A percentile compares a stretch with the other conserved stretches of the same genome.
Evolutionary conservation across 2,113 vertebrate genomes (phyloP).

Genomic region (Diadophis punctatus): DNA sequence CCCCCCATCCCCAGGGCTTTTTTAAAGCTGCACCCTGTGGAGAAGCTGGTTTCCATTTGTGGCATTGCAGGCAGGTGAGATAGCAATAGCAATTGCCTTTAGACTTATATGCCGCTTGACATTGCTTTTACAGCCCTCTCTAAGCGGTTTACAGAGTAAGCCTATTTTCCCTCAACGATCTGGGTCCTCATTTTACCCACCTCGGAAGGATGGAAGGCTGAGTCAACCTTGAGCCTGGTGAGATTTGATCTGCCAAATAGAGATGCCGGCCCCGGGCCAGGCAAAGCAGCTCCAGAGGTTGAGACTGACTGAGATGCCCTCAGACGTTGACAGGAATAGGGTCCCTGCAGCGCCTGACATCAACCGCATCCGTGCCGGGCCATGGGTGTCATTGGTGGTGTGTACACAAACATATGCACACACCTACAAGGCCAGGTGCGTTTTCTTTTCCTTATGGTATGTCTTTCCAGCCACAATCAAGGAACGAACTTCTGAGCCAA

Average conservation of each 20-base stretch:
- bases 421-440: background rate
- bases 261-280: background rate
- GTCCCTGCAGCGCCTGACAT: background rate
- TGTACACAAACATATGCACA: background rate
- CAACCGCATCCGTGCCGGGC: background rate
- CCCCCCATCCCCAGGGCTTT: background rate
- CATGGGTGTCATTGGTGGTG: background rate
- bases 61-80: background rate
- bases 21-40: background rate
- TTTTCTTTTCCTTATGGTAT: background rate
- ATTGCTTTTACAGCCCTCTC: no score
- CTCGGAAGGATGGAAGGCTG: no score
- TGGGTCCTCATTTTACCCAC: no score
- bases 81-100: no score
- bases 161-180: no score
- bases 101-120: no score
- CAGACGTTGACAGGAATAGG: background rate
- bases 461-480: no score
- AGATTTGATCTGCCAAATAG: no score
- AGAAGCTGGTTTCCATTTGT: background rate
- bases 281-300: background rate
- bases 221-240: no score
- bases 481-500: no score
- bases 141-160: no score
- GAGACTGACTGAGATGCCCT: background rate